These are phyloP conservation scores for Numida meleagris DNA, from an alignment of 2,113 vertebrate genomes.

Conservation along the genomic window DNA sequence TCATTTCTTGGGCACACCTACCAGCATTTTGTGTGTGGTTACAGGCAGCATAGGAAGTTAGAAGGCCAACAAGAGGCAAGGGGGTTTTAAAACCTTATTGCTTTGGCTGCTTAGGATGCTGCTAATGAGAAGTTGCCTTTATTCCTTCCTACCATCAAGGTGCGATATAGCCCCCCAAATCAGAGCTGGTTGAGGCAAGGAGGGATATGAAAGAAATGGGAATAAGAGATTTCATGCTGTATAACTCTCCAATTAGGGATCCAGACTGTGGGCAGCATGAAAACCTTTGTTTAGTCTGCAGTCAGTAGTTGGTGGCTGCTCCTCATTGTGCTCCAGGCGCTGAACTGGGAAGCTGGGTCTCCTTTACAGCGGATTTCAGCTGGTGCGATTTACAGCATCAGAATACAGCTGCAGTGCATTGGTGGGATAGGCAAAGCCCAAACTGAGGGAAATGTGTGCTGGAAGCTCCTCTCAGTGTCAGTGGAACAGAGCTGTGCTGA, in stretches of 20 bases:
- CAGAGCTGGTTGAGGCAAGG: neutral
- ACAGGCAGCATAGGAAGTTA: neutral
- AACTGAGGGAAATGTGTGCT: neutral
- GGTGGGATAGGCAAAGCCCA: neutral
- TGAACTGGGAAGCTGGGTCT: neutral
- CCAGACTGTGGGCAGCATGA: neutral
- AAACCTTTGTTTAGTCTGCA: conserved; percentile 16
- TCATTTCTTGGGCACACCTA: conserved; percentile 13
- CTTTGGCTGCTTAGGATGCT: neutral
- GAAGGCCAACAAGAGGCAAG: conserved; percentile 3
- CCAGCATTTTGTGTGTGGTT: neutral
- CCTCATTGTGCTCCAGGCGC: neutral
- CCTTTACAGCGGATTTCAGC: neutral
- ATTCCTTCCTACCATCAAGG: neutral
- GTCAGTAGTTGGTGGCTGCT: neutral
- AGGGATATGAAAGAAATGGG: neutral
- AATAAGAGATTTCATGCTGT: neutral
- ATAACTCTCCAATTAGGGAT: neutral
- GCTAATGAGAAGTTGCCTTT: neutral
- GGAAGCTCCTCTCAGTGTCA: neutral
- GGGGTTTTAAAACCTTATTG: conserved; percentile 8
- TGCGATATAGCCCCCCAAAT: neutral
- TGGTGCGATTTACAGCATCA: neutral
- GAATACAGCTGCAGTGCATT: neutral
- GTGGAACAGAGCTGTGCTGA: neutral